Base-by-base conservation (phyloP, 2,888 invertebrate species). In the Cetonia aurata region DNA sequence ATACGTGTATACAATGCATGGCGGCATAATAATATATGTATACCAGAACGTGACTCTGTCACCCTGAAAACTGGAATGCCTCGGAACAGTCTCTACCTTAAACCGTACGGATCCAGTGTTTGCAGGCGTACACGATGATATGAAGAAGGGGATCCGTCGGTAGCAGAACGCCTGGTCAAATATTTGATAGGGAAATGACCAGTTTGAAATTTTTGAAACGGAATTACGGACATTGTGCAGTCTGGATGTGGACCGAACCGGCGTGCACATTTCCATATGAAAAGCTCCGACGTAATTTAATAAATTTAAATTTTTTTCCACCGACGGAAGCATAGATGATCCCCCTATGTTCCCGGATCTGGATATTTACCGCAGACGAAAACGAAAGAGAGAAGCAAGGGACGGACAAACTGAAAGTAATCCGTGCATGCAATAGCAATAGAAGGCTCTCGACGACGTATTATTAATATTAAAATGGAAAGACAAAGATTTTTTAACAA, bases 181-280 rank as follows among this genome's bases (percentile, higher is more conserved):
- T 74, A 74, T 74, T 73, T 74, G 73, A 74, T 74, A 73, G 71
- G 68, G 68, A 71, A 71, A 71, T 68, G 68, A 68, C 68, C 68
- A 55, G 55, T 60, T 62, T 60, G 67, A 65, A 62, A 60, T 53
- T 71, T 68, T 68, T 62, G 66, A 46, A 66, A 65, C 62, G 62
- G 60, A 60, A 71, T 71, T 62, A 52, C 69, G 15, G 44, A 62
- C 48, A 41, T 50, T 50, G 42, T 33, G 42, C 44, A 17, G 25
- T 25, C n/a, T 37, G 37, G 10, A 41, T 12, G 19, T 6, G 41
- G 46, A 52, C 55, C 13, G 42, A 55, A 33, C 8, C 53, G 50
- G n/a, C 15, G 53, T 19, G 46, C 19, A 25, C 37, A 65, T 62
- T 70, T 70, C 65, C 67, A 56, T 46, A 17, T 67, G 46, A 67